Percentiles rank a stretch among this genome's conserved stretches.
Evolutionary conservation across 2,797 vertebrate species (phyloP).

Genomic region (Sarcophilus harrisii): DNA sequence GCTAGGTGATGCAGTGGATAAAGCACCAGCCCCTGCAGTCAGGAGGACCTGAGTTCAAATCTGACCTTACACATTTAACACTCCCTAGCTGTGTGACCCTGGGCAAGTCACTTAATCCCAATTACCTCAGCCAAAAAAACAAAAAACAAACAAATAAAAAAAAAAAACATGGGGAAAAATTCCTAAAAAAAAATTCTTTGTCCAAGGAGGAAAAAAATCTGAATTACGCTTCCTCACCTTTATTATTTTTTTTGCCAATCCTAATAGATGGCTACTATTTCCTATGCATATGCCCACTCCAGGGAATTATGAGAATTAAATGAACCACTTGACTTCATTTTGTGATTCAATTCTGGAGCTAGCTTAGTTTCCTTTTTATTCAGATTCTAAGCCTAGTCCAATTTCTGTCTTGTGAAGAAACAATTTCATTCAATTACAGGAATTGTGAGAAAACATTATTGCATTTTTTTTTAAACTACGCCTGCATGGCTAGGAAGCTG

Average conservation of each 20-base stretch:
- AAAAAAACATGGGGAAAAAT: not conserved
- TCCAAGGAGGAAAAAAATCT: conserved; percentile 30
- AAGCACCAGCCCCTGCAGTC: too few species aligned
- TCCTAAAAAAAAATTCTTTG: not conserved
- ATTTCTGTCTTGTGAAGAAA: not conserved
- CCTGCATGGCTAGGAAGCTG: not conserved
- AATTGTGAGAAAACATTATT: not conserved
- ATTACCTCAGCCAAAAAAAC: too few species aligned
- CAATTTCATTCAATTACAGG: not conserved
- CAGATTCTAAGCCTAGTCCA: not conserved
- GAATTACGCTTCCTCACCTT: not conserved
- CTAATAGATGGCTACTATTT: not conserved
- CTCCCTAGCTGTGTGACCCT: too few species aligned
- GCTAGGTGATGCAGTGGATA: too few species aligned
- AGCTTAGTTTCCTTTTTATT: not conserved
- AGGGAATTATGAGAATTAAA: not conserved
- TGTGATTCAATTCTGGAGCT: not conserved
- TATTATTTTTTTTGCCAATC: not conserved
- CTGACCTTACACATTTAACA: too few species aligned
- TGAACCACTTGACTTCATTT: not conserved
- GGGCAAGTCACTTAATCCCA: too few species aligned
- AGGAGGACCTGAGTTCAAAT: too few species aligned
- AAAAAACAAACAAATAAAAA: too few species aligned
- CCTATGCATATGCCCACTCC: not conserved
- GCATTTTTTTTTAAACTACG: not conserved